Percentiles rank a stretch among this genome's conserved stretches.
These are phyloP conservation scores for Perdita meconis DNA, from an alignment of 2,888 invertebrate species.

Conservation along the genomic window DNA sequence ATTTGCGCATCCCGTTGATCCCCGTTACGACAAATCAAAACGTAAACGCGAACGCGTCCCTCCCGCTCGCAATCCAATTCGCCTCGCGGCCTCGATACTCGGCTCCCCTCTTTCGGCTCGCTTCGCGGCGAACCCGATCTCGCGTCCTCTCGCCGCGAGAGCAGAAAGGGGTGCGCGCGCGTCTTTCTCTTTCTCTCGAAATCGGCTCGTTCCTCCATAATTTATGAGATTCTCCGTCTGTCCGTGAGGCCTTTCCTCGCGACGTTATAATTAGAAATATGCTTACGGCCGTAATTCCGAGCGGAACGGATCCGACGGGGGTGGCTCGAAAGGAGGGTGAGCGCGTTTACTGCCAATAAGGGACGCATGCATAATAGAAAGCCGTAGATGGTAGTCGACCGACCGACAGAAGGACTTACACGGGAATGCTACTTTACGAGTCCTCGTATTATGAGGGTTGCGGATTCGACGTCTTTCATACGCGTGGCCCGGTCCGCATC, in stretches of 20 bases:
- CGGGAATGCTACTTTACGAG: slow-evolving; percentile 79
- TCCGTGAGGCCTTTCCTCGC: slow-evolving; percentile 68
- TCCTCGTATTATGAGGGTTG: slow-evolving; percentile 75
- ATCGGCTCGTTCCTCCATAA: slow-evolving; percentile 63
- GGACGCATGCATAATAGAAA: slow-evolving; percentile 82
- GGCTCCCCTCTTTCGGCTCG: slow-evolving; percentile 16
- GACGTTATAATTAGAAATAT: slow-evolving; percentile 80
- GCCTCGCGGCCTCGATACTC: slow-evolving; percentile 15
- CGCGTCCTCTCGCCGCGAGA: not conserved
- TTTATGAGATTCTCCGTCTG: slow-evolving; percentile 74
- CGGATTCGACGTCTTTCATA: slow-evolving; percentile 69
- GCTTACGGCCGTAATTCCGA: slow-evolving; percentile 78
- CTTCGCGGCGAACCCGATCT: slow-evolving; percentile 34
- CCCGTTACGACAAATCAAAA: slow-evolving; percentile 73
- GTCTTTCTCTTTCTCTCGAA: slow-evolving; percentile 17
- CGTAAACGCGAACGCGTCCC: slow-evolving; percentile 63
- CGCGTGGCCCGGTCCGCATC: slow-evolving; percentile 37
- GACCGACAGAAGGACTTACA: slow-evolving; percentile 77
- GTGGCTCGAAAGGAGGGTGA: slow-evolving; percentile 69
- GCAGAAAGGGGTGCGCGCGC: not conserved
- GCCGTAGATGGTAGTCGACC: slow-evolving; percentile 72
- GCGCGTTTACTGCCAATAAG: slow-evolving; percentile 82
- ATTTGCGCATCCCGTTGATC: slow-evolving; percentile 66
- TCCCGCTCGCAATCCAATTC: not conserved
- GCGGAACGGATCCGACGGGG: slow-evolving; percentile 36